Evolutionary conservation across 2,888 invertebrate genomes (phyloP).

Genomic region (Trichopria drosophilae): DNA sequence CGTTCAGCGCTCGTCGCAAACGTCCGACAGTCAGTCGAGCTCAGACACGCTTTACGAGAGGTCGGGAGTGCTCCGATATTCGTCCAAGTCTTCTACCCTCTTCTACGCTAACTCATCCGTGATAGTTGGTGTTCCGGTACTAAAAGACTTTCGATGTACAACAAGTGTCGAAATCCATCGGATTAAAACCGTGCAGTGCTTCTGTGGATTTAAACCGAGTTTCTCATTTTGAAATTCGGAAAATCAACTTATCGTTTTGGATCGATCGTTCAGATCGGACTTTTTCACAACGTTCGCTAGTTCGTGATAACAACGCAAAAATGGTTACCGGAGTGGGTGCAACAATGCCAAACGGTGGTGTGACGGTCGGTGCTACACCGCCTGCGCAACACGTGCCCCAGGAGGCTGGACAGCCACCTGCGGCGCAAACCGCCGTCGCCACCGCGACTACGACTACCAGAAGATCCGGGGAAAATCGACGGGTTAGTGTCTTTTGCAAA

Average conservation of each 20-base stretch:
- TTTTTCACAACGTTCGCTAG: no score
- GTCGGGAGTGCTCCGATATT: conserved; percentile 37
- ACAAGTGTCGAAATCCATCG: conserved; percentile 30
- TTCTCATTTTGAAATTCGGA: no score
- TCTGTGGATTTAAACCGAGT: no score
- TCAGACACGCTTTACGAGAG: conserved; percentile 50
- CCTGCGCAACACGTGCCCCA: conserved; percentile 57
- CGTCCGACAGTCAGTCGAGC: conserved; percentile 50
- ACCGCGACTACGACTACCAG: conserved; percentile 47
- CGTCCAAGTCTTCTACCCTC: not conserved
- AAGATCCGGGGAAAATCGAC: conserved; percentile 58
- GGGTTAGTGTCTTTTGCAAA: conserved; percentile 52
- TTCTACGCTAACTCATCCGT: not conserved
- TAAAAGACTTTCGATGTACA: not conserved
- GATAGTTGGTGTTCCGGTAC: not conserved
- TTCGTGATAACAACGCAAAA: conserved; percentile 8
- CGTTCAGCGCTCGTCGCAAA: conserved; percentile 41
- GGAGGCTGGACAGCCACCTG: conserved; percentile 56
- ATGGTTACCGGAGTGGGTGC: conserved; percentile 58
- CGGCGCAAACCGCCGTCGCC: conserved; percentile 49
- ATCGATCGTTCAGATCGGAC: no score
- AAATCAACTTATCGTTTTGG: no score
- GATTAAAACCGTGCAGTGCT: conserved; percentile 42
- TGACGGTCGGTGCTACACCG: conserved; percentile 54
- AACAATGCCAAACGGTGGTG: conserved; percentile 56